Percentiles rank a stretch among this genome's conserved stretches.
Evolutionary conservation across 2,797 vertebrate species (phyloP).

Genomic region (Sebastolobus alascanus): DNA sequence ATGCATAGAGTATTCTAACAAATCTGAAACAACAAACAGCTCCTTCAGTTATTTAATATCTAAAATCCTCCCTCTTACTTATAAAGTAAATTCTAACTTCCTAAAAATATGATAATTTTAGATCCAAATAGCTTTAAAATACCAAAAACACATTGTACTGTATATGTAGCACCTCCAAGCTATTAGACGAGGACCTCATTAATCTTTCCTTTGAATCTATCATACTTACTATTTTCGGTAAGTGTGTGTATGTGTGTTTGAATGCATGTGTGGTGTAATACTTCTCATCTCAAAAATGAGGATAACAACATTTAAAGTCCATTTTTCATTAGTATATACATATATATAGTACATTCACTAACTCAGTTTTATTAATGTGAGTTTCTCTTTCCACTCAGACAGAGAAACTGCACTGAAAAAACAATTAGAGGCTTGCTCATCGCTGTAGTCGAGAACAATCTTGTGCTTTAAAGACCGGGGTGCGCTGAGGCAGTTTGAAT

Average conservation of each 20-base stretch:
- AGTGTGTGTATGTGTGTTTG: background rate
- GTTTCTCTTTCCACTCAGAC: background rate
- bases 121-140: background rate
- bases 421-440: constrained; percentile 9
- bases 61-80: background rate
- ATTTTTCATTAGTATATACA: background rate
- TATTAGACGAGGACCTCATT: background rate
- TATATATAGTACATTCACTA: background rate
- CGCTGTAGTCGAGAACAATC: background rate
- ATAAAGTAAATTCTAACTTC: background rate
- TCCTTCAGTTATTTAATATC: too few species aligned
- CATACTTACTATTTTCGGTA: background rate
- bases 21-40: too few species aligned
- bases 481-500: constrained; percentile 11
- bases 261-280: background rate
- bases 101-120: background rate
- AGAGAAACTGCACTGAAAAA: constrained; percentile 15
- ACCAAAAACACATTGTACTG: background rate
- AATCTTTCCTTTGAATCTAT: constrained; percentile 13
- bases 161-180: background rate
- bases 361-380: background rate
- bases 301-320: background rate
- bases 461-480: constrained; percentile 23
- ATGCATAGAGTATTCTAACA: too few species aligned
- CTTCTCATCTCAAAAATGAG: background rate